Percentiles rank a stretch among this genome's conserved stretches.
Evolutionary conservation across 2,888 invertebrate species (phyloP).

Genomic region (Diarsia brunnea): DNA sequence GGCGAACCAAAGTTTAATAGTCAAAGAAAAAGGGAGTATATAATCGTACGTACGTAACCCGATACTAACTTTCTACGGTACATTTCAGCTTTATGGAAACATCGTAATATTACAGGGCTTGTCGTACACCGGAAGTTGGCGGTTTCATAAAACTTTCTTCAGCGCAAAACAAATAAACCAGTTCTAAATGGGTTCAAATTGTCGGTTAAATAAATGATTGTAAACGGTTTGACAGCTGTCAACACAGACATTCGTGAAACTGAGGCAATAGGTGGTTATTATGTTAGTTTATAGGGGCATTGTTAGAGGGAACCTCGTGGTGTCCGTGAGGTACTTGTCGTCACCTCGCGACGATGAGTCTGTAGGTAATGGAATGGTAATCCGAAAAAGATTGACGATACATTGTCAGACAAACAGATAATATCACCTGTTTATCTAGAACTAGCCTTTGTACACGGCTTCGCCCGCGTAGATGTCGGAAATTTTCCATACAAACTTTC

Average conservation of each 20-base stretch:
- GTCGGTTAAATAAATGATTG: background rate
- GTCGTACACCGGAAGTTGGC: background rate
- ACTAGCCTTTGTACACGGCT: no score
- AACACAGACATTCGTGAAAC: slow-evolving; percentile 15
- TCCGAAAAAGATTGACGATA: no score
- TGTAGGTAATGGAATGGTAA: background rate
- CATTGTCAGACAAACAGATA: background rate
- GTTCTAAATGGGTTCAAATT: background rate
- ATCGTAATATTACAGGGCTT: background rate
- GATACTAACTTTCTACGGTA: no score
- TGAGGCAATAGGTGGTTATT: slow-evolving; percentile 1
- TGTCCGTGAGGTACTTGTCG: slow-evolving; percentile 1
- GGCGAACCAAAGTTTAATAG: slow-evolving; percentile 19
- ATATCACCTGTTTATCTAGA: no score
- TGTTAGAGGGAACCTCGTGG: slow-evolving; percentile 10
- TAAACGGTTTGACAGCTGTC: slow-evolving; percentile 3
- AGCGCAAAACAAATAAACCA: background rate
- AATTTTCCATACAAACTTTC: no score
- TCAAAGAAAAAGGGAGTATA: background rate
- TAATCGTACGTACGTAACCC: no score
- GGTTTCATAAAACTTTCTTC: background rate
- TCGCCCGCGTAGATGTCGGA: no score
- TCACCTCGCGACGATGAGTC: background rate
- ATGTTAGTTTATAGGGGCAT: slow-evolving; percentile 1
- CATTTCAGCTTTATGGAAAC: background rate